A percentile compares a stretch with the other conserved stretches of the same genome.
Conservation (phyloP, 2,113 vertebrate species). For the Pygoscelis antarcticus region DNA sequence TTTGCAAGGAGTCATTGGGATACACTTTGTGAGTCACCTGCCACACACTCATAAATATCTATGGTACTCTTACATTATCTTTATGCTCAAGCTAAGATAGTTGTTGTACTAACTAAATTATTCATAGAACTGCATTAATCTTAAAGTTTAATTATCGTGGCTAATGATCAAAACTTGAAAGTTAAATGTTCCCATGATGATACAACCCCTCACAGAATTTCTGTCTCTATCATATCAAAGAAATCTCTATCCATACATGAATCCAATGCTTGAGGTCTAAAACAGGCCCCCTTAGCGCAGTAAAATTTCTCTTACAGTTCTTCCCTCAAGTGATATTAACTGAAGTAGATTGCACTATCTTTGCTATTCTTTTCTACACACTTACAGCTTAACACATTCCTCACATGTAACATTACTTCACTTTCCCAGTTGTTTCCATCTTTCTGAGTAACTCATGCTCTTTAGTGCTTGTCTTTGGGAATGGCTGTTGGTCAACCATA, state of each 20-base stretch:
- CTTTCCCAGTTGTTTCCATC: neutral
- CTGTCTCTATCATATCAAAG: neutral
- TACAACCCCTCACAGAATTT: neutral
- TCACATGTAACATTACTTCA: neutral
- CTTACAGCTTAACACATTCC: neutral
- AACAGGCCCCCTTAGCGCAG: neutral
- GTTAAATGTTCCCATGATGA: neutral
- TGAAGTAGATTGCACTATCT: neutral
- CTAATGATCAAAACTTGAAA: neutral
- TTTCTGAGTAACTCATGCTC: neutral
- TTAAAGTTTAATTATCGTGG: neutral
- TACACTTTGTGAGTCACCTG: neutral
- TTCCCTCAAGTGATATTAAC: neutral
- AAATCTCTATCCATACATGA: neutral
- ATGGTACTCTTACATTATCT: neutral
- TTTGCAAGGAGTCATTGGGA: neutral
- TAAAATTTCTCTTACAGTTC: neutral
- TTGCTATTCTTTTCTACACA: neutral
- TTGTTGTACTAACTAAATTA: neutral
- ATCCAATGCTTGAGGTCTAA: neutral
- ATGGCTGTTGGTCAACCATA: neutral
- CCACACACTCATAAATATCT: neutral
- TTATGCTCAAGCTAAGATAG: neutral
- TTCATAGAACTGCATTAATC: neutral
- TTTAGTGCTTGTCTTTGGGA: neutral